A percentile compares a stretch with the other conserved stretches of the same genome.
phyloP scores from a whole-genome alignment of 2,113 vertebrate species.

The Ammodytes dubius region DNA sequence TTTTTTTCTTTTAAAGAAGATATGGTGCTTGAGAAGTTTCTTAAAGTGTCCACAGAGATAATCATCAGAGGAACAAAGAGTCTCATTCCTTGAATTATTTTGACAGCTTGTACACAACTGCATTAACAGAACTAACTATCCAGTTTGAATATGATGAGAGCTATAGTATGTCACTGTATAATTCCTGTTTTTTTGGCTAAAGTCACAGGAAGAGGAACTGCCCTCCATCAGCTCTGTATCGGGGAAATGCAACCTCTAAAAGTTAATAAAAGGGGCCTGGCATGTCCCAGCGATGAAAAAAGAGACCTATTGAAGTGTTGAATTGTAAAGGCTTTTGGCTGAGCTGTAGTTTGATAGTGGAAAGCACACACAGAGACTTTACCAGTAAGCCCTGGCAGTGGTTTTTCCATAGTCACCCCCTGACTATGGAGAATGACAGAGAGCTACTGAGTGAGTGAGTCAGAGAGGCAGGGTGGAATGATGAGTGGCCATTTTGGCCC shows the following conservation, averaged over 20 bases:
- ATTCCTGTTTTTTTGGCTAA: neutral
- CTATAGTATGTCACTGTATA: neutral
- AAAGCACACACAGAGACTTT: slow-evolving; percentile 77
- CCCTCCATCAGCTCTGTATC: slow-evolving; percentile 10
- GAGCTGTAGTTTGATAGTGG: slow-evolving; percentile 73
- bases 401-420: slow-evolving; percentile 70
- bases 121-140: too few relatives aligned
- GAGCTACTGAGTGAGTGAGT: slow-evolving; percentile 70
- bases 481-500: slow-evolving; percentile 79
- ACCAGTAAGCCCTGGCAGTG: slow-evolving; percentile 76
- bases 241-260: slow-evolving; percentile 31
- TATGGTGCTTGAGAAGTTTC: too few relatives aligned
- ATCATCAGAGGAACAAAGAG: too few relatives aligned
- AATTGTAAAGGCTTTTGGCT: slow-evolving; percentile 75
- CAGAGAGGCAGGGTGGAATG: slow-evolving; percentile 70
- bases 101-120: too few relatives aligned
- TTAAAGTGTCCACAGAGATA: too few relatives aligned
- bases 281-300: slow-evolving; percentile 50
- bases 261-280: slow-evolving; percentile 54
- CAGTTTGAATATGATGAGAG: neutral
- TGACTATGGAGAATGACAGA: slow-evolving; percentile 78
- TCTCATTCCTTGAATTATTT: too few relatives aligned
- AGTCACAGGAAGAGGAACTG: slow-evolving; percentile 22
- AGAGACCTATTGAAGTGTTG: slow-evolving; percentile 70
- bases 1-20: too few relatives aligned